Evolutionary conservation across 2,113 vertebrate genomes (phyloP).

Genomic region (Anarrhichthys ocellatus): DNA sequence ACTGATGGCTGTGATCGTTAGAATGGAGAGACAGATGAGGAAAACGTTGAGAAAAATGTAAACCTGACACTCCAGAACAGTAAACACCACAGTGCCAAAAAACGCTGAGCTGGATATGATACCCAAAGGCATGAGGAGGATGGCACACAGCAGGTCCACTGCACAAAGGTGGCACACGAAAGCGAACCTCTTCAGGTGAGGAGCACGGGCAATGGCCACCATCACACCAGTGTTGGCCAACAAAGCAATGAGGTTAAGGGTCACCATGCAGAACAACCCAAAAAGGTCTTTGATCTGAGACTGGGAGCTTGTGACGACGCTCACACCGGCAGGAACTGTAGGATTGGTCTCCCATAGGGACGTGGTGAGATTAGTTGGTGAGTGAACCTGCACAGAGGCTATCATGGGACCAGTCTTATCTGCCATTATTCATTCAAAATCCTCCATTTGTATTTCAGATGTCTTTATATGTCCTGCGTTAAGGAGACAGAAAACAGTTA

Average conservation of each 20-base stretch:
- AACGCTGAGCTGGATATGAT: slow-evolving; percentile 91
- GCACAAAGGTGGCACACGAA: slow-evolving; percentile 93
- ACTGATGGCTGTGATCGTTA: slow-evolving; percentile 91
- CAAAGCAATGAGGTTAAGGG: slow-evolving; percentile 87
- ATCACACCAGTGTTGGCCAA: slow-evolving; percentile 90
- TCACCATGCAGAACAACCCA: slow-evolving; percentile 88
- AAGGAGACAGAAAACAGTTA: slow-evolving; percentile 16
- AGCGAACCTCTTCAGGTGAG: slow-evolving; percentile 89
- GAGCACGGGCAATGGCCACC: slow-evolving; percentile 88
- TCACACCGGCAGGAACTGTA: slow-evolving; percentile 76
- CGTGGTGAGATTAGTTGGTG: slow-evolving; percentile 72
- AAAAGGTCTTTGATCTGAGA: slow-evolving; percentile 84
- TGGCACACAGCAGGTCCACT: slow-evolving; percentile 92
- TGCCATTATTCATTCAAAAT: slow-evolving; percentile 67
- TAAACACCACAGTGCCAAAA: slow-evolving; percentile 88
- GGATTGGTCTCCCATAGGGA: slow-evolving; percentile 71
- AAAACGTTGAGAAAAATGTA: slow-evolving; percentile 92
- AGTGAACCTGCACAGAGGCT: slow-evolving; percentile 61
- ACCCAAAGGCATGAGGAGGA: slow-evolving; percentile 93
- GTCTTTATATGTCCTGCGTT: slow-evolving; percentile 47
- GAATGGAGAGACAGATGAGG: slow-evolving; percentile 91
- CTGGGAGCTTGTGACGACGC: slow-evolving; percentile 82
- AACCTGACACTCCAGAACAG: slow-evolving; percentile 88
- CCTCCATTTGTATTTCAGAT: slow-evolving; percentile 57
- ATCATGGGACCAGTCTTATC: slow-evolving; percentile 63